These are phyloP conservation scores for Montipora capricornis DNA, from an alignment of 64 coral and sea anemone species.

Conservation along the genomic window DNA sequence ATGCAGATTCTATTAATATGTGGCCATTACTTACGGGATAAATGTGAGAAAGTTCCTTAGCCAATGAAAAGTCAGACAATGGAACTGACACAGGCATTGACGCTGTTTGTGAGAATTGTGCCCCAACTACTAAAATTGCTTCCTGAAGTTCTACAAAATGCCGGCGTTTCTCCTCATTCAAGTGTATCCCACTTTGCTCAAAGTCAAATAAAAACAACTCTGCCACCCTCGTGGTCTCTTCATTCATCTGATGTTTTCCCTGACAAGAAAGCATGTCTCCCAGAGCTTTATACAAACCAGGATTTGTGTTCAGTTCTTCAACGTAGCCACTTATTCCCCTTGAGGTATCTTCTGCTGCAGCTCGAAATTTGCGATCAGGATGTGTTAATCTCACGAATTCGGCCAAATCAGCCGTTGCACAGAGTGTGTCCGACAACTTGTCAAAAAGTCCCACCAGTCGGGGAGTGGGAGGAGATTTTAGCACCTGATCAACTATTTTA, in stretches of 20 bases:
- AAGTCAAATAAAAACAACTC: conserved; percentile 98
- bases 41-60: conserved; percentile 48
- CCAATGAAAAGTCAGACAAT: conserved; percentile 48
- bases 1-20: conserved; percentile 85
- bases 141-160: conserved; percentile 97
- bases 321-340: conserved; percentile 88
- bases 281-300: conserved; percentile 68
- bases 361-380: conserved; percentile 66
- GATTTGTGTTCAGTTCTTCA: conserved; percentile 92
- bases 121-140: conserved; percentile 78
- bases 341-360: conserved; percentile 90
- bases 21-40: conserved; percentile 75
- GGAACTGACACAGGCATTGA: conserved; percentile 73
- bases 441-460: conserved; percentile 85
- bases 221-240: conserved; percentile 84
- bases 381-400: conserved; percentile 93
- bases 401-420: conserved; percentile 77
- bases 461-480: conserved; percentile 37
- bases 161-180: conserved; percentile 75
- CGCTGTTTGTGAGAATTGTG: conserved; percentile 75
- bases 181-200: conserved; percentile 99
- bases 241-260: conserved; percentile 53
- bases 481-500: conserved; percentile 61
- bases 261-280: conserved; percentile 56
- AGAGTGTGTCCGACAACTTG: conserved; percentile 81